Base-by-base conservation (phyloP, 2,888 invertebrate species). In the Drosophila vallismaia region DNA sequence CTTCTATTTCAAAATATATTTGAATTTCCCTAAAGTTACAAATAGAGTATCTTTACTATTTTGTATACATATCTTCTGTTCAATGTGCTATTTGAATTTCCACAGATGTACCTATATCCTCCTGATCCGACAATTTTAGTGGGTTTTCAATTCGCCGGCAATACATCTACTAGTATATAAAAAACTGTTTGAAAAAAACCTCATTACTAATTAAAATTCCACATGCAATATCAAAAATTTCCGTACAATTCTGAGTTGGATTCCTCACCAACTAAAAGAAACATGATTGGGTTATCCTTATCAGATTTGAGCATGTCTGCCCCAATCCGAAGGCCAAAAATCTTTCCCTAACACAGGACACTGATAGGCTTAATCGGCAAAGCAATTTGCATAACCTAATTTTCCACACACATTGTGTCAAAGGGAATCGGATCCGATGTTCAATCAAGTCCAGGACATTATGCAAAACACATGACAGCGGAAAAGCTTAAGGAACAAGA, bases 391-490 rank as follows among this genome's bases (percentile, higher is more conserved):
- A 44, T 29, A 69, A 70, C 70, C 69, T 69, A 70, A 70, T 70
- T 70, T 70, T 14, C 48, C 48, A 28, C 46, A 29, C 48, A 59
- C 19, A 49, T 42, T 9, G n/a, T 45, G 14, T 29, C 42, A 57
- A 19, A 33, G 49, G 44, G 44, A 29, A 46, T 9, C 49, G 38
- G 54, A 55, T 71, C 44, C 72, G 48, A 79, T 70, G 72, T 57
- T 59, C 46, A 51, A 58, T 66, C 58, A 24, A 46, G 68, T 51
- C 64, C 57, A 31, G 40, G 55, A 75, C 63, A 77, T 75, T 84
- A 81, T 81, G 82, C 75, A 83, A 86, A 82, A 59, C 70, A 68
- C 67, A 62, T 64, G 63, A 71, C 56, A 64, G 40, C 19, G 71
- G 63, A 55, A 58, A 62, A 63, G 68, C 70, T 52, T 58, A 66